These are phyloP conservation scores for Ctenopoma kingsleyae DNA, from an alignment of 2,797 vertebrate genomes.

Conservation along the genomic window DNA sequence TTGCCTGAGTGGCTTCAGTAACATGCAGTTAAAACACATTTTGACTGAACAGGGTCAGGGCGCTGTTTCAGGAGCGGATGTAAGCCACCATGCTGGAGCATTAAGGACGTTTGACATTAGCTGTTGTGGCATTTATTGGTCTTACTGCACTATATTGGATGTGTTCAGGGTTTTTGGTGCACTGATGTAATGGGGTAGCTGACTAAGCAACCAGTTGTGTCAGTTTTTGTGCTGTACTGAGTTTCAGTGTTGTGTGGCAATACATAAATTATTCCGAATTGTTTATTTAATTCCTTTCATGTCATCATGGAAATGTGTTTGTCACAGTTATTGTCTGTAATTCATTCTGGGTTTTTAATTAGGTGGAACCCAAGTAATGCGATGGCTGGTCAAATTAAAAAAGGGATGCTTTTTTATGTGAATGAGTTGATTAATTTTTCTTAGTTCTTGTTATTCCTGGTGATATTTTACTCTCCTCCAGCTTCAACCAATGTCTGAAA, in stretches of 20 bases:
- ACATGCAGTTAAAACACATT: slow-evolving; percentile 65
- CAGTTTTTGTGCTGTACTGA: neutral
- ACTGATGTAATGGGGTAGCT: slow-evolving; percentile 8
- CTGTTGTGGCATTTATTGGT: slow-evolving; percentile 14
- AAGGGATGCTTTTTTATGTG: too few relatives aligned
- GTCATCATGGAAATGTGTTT: neutral
- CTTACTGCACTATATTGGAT: slow-evolving; percentile 13
- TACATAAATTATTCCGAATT: neutral
- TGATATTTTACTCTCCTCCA: neutral
- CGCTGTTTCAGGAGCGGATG: slow-evolving; percentile 29
- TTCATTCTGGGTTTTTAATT: neutral
- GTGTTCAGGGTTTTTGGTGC: slow-evolving; percentile 9
- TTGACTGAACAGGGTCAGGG: slow-evolving; percentile 80
- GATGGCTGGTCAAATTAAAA: neutral
- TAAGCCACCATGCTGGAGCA: slow-evolving; percentile 26
- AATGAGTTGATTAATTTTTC: neutral
- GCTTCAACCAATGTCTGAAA: neutral
- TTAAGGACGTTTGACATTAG: slow-evolving; percentile 44
- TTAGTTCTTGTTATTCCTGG: neutral
- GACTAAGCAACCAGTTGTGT: neutral
- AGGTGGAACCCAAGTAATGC: neutral
- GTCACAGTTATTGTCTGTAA: neutral
- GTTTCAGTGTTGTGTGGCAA: slow-evolving; percentile 3
- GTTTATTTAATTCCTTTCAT: neutral
- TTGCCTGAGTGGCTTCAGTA: slow-evolving; percentile 60